Percentiles rank a stretch among this genome's conserved stretches.
These are phyloP conservation scores for Conomelus anceps DNA, from an alignment of 2,888 invertebrate species.

Conservation along the genomic window DNA sequence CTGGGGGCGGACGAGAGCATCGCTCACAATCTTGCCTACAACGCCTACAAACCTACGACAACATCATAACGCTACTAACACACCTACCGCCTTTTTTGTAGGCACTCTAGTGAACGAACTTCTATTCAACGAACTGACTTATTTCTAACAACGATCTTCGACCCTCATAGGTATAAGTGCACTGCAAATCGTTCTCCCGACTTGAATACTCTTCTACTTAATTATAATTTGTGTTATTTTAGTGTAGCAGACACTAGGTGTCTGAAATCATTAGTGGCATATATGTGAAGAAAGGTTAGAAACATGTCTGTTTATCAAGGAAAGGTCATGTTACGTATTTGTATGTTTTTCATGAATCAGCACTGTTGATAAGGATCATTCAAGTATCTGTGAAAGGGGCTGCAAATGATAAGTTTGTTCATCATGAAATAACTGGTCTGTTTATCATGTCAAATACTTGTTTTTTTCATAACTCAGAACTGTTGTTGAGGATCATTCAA, in stretches of 20 bases:
- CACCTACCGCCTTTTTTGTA: not conserved
- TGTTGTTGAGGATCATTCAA: no score
- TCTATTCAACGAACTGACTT: not conserved
- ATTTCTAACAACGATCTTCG: not conserved
- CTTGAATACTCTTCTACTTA: no score
- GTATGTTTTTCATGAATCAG: no score
- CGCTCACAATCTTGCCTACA: slow-evolving; percentile 65
- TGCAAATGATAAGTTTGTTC: no score
- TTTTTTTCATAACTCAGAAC: no score
- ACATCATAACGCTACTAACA: not conserved
- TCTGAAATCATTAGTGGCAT: not conserved
- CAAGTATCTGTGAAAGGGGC: no score
- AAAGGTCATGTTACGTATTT: not conserved
- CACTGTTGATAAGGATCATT: no score
- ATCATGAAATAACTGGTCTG: no score
- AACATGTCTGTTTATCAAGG: not conserved
- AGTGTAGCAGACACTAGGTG: not conserved
- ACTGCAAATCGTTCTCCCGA: not conserved
- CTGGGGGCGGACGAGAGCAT: slow-evolving; percentile 43
- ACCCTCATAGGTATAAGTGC: not conserved
- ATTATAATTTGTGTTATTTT: not conserved
- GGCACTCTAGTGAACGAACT: not conserved
- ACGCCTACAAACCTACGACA: slow-evolving; percentile 48
- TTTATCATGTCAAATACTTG: no score
- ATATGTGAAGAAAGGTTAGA: not conserved